Evolutionary conservation across 2,113 vertebrate genomes (phyloP).

Genomic region (Elachura formosa): DNA sequence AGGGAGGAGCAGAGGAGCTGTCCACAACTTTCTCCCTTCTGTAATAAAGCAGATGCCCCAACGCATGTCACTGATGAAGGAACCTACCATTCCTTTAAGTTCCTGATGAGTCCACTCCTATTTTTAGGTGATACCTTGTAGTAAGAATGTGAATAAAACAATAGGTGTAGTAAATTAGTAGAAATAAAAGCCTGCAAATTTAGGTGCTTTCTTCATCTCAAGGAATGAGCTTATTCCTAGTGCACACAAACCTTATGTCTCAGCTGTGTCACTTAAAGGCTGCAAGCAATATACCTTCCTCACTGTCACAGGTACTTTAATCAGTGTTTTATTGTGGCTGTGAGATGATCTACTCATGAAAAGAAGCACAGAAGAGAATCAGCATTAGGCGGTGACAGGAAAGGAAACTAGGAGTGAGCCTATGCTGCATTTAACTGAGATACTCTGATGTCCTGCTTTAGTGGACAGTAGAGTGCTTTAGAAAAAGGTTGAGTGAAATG

Average conservation of each 20-base stretch:
- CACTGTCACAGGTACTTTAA: not conserved
- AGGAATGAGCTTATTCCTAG: not conserved
- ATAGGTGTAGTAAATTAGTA: not conserved
- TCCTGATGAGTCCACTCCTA: not conserved
- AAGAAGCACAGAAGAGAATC: not conserved
- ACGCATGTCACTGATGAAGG: not conserved
- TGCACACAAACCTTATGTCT: rapidly evolving
- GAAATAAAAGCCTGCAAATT: not conserved
- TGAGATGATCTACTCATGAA: not conserved
- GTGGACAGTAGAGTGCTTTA: not conserved
- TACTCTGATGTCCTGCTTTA: not conserved
- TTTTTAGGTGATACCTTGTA: not conserved
- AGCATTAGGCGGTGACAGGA: not conserved
- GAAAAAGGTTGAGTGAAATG: not conserved
- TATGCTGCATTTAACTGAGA: not conserved
- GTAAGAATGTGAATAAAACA: not conserved
- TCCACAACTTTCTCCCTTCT: not conserved
- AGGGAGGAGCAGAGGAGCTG: not conserved
- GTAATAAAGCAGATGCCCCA: not conserved
- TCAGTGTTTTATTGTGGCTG: not conserved
- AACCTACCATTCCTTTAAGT: not conserved
- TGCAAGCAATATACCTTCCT: not conserved
- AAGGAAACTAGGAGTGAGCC: not conserved
- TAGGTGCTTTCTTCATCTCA: not conserved
- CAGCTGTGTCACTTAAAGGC: not conserved